Evolutionary conservation across 2,113 vertebrate genomes (phyloP).

Genomic region (Leucosticte australis): DNA sequence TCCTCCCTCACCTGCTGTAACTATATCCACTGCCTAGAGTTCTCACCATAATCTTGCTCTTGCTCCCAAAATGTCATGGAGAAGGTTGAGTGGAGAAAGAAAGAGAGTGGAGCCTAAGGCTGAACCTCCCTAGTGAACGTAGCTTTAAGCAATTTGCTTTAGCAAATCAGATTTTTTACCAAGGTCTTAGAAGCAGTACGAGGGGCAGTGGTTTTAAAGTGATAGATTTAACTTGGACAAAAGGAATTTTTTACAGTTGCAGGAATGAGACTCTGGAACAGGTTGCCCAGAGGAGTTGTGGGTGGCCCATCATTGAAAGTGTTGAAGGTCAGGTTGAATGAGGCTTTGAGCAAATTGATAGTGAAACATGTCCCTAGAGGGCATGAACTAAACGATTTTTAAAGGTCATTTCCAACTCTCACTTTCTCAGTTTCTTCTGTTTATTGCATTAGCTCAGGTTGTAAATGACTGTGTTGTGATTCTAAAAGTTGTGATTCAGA

Average conservation of each 20-base stretch:
- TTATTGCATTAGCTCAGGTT: neutral
- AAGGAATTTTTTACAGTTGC: neutral
- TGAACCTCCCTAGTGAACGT: rapidly evolving
- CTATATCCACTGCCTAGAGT: neutral
- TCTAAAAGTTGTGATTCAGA: neutral
- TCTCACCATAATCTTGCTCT: neutral
- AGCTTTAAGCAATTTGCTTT: neutral
- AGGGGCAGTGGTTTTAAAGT: neutral
- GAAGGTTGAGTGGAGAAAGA: too few species aligned
- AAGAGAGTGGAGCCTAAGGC: neutral
- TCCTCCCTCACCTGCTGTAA: neutral
- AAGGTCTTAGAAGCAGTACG: neutral
- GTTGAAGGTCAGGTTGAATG: neutral
- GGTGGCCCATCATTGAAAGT: neutral
- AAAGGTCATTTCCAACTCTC: neutral
- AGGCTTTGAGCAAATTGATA: neutral
- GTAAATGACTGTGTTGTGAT: neutral
- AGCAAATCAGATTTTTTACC: neutral
- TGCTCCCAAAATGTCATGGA: neutral
- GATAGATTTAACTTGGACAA: neutral
- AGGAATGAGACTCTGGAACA: neutral
- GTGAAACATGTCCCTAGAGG: neutral
- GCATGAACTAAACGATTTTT: neutral
- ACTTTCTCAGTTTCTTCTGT: neutral
- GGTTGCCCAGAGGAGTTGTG: neutral